Conservation (phyloP, 1,140 invertebrate species). For the Mactra quadrangularis region DNA sequence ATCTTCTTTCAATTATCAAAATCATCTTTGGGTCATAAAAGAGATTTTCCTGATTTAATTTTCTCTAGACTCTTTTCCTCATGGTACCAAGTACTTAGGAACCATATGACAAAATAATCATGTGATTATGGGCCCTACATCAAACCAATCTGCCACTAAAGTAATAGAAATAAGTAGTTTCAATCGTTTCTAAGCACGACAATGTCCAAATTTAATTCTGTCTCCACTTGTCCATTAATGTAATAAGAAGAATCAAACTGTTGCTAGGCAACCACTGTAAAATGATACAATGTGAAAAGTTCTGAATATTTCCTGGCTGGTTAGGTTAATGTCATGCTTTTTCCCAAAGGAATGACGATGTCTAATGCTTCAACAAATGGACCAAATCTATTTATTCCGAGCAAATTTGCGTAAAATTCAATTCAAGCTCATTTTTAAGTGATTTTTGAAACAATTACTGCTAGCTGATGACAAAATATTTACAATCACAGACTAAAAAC, state of each 20-base stretch:
- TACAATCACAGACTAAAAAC: no score
- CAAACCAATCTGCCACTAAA: no score
- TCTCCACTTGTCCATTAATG: constrained; percentile 51
- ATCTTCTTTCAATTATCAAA: no score
- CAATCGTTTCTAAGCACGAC: constrained; percentile 2
- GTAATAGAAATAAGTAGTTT: constrained; percentile 8
- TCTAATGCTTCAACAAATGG: constrained; percentile 40
- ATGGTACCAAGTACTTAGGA: no score
- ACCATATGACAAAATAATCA: no score
- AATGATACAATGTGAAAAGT: constrained; percentile 49
- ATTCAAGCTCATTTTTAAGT: constrained; percentile 4
- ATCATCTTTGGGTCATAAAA: no score
- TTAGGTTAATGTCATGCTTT: constrained; percentile 38
- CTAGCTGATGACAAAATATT: no score
- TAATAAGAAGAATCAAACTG: constrained; percentile 48
- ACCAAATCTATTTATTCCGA: constrained; percentile 31
- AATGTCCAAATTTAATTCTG: constrained; percentile 58
- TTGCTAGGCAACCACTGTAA: constrained; percentile 48
- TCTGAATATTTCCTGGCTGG: constrained; percentile 36
- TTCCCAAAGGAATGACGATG: constrained; percentile 19
- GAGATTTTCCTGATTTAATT: no score
- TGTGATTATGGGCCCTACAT: no score
- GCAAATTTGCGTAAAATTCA: constrained; percentile 39
- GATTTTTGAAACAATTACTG: no score
- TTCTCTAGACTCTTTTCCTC: no score